These are phyloP conservation scores for Actinia equina DNA, from an alignment of 64 coral and sea anemone genomes.

Conservation along the genomic window DNA sequence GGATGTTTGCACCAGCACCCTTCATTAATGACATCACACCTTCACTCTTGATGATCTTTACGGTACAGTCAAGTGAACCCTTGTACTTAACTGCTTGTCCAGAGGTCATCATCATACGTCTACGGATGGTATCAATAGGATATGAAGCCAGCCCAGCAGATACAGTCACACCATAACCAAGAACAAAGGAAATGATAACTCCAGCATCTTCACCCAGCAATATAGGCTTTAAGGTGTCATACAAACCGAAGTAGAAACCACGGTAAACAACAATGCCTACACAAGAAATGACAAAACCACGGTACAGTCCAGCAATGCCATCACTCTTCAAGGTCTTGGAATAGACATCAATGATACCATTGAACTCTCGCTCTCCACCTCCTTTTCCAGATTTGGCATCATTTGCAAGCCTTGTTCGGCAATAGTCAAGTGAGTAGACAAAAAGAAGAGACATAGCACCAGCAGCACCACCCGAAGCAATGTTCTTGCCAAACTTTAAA, in stretches of 20 bases:
- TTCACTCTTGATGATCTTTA: conserved; percentile 87
- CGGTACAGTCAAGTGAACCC: conserved; percentile 87
- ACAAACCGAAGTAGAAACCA: conserved; percentile 98
- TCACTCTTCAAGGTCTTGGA: conserved; percentile 84
- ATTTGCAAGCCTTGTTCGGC: conserved; percentile 97
- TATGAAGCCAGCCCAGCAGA: conserved; percentile 89
- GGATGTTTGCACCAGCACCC: conserved; percentile 93
- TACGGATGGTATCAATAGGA: conserved; percentile 96
- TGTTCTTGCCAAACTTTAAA: conserved; percentile 85
- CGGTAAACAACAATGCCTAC: conserved; percentile 94
- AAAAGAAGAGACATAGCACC: conserved; percentile 96
- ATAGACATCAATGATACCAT: conserved; percentile 96
- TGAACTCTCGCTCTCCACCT: conserved; percentile 89
- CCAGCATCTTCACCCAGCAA: conserved; percentile 95
- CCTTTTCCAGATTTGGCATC: conserved; percentile 93
- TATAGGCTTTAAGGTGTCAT: conserved; percentile 89
- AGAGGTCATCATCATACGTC: conserved; percentile 99
- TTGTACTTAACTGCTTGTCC: conserved; percentile 98
- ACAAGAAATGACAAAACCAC: conserved; percentile 97
- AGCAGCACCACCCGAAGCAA: conserved; percentile 89
- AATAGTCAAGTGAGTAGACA: conserved; percentile 95
- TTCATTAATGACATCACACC: conserved; percentile 96
- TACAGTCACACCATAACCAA: conserved; percentile 97
- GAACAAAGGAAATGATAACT: conserved; percentile 74
- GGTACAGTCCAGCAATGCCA: conserved; percentile 84